Evolutionary conservation across 1,140 invertebrate species (phyloP), one percentile per base, ranked within the genome.

Genomic region (Macrobrachium nipponense): DNA sequence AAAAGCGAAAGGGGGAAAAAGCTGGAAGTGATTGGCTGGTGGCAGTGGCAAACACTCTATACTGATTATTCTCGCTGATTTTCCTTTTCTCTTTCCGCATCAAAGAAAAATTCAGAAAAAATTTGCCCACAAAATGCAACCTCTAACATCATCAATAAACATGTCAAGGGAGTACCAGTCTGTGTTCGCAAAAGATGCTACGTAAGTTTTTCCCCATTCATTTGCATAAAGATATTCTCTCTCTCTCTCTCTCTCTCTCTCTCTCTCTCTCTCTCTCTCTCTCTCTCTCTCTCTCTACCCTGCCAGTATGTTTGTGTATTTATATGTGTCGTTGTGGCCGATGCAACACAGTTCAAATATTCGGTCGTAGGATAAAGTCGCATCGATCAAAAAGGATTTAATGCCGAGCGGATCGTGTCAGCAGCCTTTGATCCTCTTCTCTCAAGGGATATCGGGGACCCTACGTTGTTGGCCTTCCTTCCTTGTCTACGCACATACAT

Each of bases 371-470:
- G 75, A 86, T 86, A 86, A 79, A 72, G 76, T 86, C 83, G 83
- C 83, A 86, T 86, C 83, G 83, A 86, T 80, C 83, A 86, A 86
- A 86, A 86, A 79, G 83, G 83, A 86, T 86, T 86, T 86, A 86
- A 86, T 86, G 83, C 83, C 83, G 76, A 73, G 83, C 62, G 83
- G 76, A 77, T 72, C 66, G 66, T 43, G 77, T 73, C 60, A 73
- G 77, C 58, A 20, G 83, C 15, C 83, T 86, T 86, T 86, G 83
- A 86, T 86, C 83, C 66, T 80, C 43, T 70, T 20, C 66, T 68
- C 66, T 18, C 66, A 68, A 27, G 51, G 51, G 51, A 51, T 12
- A 51, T 51, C 51, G 51, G 51, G 51, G 51, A 51, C 51, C 51
- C 51, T 51, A 51, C 51, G 51, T 85, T 85, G 82, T 85, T 79